A percentile compares a stretch with the other conserved stretches of the same genome.
These are phyloP conservation scores for Budorcas taxicolor DNA, from an alignment of 2,113 vertebrate genomes.

Conservation along the genomic window DNA sequence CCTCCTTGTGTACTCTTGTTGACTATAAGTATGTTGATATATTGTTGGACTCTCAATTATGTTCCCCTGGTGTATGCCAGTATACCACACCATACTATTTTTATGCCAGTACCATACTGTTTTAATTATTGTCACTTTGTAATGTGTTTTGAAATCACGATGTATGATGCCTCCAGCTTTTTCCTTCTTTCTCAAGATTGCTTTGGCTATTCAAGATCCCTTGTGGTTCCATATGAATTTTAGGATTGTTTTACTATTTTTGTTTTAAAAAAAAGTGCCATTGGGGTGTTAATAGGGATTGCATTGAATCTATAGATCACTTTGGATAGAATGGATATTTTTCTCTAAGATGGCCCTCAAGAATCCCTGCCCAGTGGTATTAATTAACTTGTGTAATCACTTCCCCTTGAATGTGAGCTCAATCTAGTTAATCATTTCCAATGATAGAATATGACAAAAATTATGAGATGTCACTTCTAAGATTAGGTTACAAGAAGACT, in stretches of 20 bases:
- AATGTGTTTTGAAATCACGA: background rate
- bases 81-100: background rate
- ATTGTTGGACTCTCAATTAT: background rate
- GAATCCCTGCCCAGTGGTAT: background rate
- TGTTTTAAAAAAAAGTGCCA: background rate
- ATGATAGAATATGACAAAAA: background rate
- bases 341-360: background rate
- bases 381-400: background rate
- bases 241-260: background rate
- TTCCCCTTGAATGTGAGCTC: background rate
- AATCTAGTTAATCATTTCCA: background rate
- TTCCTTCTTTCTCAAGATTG: background rate
- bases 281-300: background rate
- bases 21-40: background rate
- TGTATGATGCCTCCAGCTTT: background rate
- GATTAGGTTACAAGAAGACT: background rate
- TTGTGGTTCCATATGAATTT: background rate
- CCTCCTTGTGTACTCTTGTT: background rate
- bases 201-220: background rate
- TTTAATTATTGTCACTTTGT: background rate
- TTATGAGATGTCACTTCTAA: background rate
- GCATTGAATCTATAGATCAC: background rate
- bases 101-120: background rate
- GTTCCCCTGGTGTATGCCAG: background rate
- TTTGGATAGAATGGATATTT: background rate